A percentile compares a stretch with the other conserved stretches of the same genome.
phyloP scores from a whole-genome alignment of 2,888 invertebrate genomes.

The Caenorhabditis drosophilae region DNA sequence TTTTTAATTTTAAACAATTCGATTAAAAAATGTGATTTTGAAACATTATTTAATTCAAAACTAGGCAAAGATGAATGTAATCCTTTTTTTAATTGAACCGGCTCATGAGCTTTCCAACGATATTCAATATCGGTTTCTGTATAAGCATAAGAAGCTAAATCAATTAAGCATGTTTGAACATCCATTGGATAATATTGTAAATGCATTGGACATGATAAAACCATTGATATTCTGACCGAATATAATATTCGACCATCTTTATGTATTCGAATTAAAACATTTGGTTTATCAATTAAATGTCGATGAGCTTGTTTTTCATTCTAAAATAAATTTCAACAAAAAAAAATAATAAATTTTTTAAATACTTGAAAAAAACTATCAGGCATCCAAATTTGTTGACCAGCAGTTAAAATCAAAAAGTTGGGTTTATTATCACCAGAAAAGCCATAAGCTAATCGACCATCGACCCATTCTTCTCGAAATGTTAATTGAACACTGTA shows the following conservation, averaged over 20 bases:
- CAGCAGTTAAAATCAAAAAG: constrained; percentile 66
- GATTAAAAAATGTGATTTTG: no score
- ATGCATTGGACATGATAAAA: constrained; percentile 95
- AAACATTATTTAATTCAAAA: constrained; percentile 73
- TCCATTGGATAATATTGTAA: constrained; percentile 80
- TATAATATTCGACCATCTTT: constrained; percentile 73
- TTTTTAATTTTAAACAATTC: no score
- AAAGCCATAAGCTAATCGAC: constrained; percentile 74
- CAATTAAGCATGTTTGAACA: constrained; percentile 88
- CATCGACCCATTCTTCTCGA: constrained; percentile 95
- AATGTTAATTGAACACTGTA: constrained; percentile 91
- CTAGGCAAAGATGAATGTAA: constrained; percentile 79
- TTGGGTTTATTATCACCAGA: constrained; percentile 48
- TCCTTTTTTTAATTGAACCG: constrained; percentile 83
- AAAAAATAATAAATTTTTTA: neutral
- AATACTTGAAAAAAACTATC: constrained; percentile 81
- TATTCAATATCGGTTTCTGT: constrained; percentile 89
- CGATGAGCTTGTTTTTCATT: constrained; percentile 94
- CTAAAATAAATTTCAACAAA: constrained; percentile 71
- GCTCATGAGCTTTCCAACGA: constrained; percentile 88
- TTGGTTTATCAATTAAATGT: constrained; percentile 70
- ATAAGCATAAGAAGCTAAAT: constrained; percentile 98
- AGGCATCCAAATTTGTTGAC: constrained; percentile 92
- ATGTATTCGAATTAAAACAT: constrained; percentile 94
- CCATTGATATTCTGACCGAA: constrained; percentile 83